Conservation (phyloP, 2,797 vertebrate genomes). For the Pseudomugil gertrudae region DNA sequence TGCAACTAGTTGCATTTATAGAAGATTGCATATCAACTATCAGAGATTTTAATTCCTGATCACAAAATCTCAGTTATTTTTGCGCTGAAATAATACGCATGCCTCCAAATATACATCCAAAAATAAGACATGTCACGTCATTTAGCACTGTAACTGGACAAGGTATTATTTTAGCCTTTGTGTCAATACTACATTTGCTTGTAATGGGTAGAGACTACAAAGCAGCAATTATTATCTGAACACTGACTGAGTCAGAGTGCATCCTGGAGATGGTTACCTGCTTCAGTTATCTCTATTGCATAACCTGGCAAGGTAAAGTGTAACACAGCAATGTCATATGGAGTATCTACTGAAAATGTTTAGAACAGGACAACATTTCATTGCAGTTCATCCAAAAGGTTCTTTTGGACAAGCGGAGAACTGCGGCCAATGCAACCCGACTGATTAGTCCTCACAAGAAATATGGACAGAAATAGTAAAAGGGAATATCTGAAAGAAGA, state of each 20-base stretch:
- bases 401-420: background rate
- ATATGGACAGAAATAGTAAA: conserved; percentile 8
- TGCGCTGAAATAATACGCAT: conserved; percentile 20
- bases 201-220: background rate
- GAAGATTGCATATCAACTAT: conserved; percentile 21
- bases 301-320: background rate
- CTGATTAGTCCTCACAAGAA: conserved; percentile 2
- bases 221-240: background rate
- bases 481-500: conserved; percentile 36
- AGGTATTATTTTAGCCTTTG: background rate
- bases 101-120: background rate
- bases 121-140: background rate
- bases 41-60: conserved; percentile 35
- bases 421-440: background rate
- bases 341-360: background rate
- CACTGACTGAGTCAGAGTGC: background rate
- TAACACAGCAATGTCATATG: background rate
- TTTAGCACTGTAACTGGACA: background rate
- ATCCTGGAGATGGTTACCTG: background rate
- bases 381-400: background rate
- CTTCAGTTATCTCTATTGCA: background rate
- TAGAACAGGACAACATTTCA: background rate
- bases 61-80: conserved; percentile 9
- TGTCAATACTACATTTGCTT: background rate
- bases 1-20: conserved; percentile 54